Conservation (phyloP, 2,113 vertebrate species). For the Nematolebias whitei region DNA sequence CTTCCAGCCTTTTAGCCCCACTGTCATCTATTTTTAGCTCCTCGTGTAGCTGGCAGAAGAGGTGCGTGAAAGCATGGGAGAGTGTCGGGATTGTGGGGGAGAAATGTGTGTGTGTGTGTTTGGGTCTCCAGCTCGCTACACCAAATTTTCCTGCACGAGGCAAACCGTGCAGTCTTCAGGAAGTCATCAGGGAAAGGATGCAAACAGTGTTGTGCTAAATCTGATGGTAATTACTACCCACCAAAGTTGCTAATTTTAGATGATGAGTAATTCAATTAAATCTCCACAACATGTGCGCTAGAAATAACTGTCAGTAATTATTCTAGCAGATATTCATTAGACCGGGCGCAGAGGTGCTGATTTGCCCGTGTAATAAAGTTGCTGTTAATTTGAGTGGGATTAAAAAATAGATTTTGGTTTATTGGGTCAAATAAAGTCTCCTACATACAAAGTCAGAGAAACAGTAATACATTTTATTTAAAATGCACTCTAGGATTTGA, state of each 20-base stretch:
- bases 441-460: slow-evolving; percentile 31
- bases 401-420: slow-evolving; percentile 23
- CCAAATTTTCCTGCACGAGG: slow-evolving; percentile 52
- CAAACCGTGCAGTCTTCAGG: slow-evolving; percentile 50
- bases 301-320: slow-evolving; percentile 42
- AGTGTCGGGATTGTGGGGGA: slow-evolving; percentile 64
- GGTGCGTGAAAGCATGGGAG: slow-evolving; percentile 69
- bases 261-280: slow-evolving; percentile 49
- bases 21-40: slow-evolving; percentile 77
- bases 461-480: neutral
- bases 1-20: slow-evolving; percentile 46
- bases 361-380: slow-evolving; percentile 13
- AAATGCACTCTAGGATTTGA: neutral
- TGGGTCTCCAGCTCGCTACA: slow-evolving; percentile 53
- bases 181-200: slow-evolving; percentile 40
- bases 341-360: neutral
- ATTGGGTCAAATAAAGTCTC: slow-evolving; percentile 10
- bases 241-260: slow-evolving; percentile 43
- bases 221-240: slow-evolving; percentile 40
- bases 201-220: slow-evolving; percentile 24
- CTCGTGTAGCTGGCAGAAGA: slow-evolving; percentile 68
- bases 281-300: slow-evolving; percentile 46
- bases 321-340: slow-evolving; percentile 8
- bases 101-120: slow-evolving; percentile 59
- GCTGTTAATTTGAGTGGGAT: slow-evolving; percentile 11